These are phyloP conservation scores for Anorthoa munda DNA, from an alignment of 2,888 invertebrate species.

Conservation along the genomic window DNA sequence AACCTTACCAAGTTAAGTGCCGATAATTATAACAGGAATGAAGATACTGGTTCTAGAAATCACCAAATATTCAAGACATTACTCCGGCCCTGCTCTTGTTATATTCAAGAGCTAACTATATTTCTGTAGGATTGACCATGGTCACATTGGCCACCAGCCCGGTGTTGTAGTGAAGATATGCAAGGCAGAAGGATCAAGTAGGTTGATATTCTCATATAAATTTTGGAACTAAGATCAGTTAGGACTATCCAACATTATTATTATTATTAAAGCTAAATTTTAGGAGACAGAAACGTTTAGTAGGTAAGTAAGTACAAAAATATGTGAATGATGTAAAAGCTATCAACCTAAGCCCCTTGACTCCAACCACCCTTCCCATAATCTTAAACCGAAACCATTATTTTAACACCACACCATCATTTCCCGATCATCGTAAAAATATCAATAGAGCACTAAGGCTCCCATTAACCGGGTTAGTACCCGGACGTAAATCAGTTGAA, in stretches of 20 bases:
- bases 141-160: background rate
- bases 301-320: background rate
- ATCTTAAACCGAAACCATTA: slow-evolving; percentile 28
- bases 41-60: no score
- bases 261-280: no score
- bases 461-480: slow-evolving; percentile 66
- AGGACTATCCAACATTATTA: no score
- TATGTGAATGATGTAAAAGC: background rate
- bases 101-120: background rate
- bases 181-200: background rate
- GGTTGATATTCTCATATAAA: no score
- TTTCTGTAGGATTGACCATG: background rate
- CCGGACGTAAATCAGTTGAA: slow-evolving; percentile 82
- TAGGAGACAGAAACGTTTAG: background rate
- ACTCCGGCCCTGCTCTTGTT: background rate
- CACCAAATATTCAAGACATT: no score
- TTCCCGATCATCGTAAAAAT: slow-evolving; percentile 54
- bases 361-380: no score
- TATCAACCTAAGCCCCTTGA: background rate
- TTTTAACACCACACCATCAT: slow-evolving; percentile 33
- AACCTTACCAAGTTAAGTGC: no score
- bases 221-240: no score
- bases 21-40: no score
- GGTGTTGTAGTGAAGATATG: background rate
- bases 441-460: slow-evolving; percentile 57